A percentile compares a stretch with the other conserved stretches of the same genome.
phyloP scores from a whole-genome alignment of 1,140 invertebrate species.

The Eupristina koningsbergeri region DNA sequence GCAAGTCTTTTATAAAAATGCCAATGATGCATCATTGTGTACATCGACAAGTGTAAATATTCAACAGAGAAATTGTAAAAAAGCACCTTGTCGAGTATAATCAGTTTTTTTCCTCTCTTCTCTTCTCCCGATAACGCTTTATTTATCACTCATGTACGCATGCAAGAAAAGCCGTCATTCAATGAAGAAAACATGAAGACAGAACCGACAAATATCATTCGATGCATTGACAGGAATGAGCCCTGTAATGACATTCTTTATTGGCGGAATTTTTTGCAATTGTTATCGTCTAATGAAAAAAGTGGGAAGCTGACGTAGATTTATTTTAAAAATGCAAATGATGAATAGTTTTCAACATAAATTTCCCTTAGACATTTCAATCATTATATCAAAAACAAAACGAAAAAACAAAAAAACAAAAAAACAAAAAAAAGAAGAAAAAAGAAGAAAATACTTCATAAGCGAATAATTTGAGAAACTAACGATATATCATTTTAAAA shows the following conservation, averaged over 20 bases:
- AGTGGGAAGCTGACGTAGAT: neutral
- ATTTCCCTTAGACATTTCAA: neutral
- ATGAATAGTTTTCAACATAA: neutral
- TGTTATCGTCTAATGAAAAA: neutral
- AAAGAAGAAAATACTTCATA: too few relatives aligned
- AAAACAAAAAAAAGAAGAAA: too few relatives aligned
- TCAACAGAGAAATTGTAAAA: conserved; percentile 8
- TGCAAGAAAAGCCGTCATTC: neutral
- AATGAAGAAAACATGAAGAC: neutral
- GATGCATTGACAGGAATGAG: neutral
- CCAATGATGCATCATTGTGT: conserved; percentile 18
- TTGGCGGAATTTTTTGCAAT: neutral
- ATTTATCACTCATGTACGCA: neutral
- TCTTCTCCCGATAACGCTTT: neutral
- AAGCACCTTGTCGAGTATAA: neutral
- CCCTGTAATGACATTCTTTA: conserved; percentile 3
- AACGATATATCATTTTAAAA: too few relatives aligned
- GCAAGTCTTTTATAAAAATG: conserved; percentile 11
- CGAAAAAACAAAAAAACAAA: too few relatives aligned
- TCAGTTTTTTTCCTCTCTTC: neutral
- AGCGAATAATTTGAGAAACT: too few relatives aligned
- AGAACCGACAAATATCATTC: neutral
- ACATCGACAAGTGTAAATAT: neutral
- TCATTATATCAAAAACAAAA: too few relatives aligned
- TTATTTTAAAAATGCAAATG: neutral